These are phyloP conservation scores for Mechanitis mazaeus DNA, from an alignment of 2,888 invertebrate species.

Conservation along the genomic window DNA sequence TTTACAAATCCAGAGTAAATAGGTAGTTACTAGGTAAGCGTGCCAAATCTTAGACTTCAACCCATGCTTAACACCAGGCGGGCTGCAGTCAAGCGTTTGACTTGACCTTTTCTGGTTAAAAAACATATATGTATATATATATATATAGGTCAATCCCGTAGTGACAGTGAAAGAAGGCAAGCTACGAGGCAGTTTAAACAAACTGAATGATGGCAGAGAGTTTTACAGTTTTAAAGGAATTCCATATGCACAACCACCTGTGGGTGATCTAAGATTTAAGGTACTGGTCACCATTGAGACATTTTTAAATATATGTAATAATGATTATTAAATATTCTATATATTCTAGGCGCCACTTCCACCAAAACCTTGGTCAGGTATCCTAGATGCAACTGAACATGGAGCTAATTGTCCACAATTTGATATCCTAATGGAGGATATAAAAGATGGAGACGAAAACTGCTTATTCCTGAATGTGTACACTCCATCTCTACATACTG, in stretches of 20 bases:
- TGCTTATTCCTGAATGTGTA: slow-evolving; percentile 52
- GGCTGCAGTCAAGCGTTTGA: too few species aligned
- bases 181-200: slow-evolving; percentile 36
- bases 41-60: too few species aligned
- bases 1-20: too few species aligned
- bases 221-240: slow-evolving; percentile 62
- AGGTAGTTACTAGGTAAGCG: too few species aligned
- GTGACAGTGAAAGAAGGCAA: slow-evolving; percentile 40
- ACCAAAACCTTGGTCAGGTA: slow-evolving; percentile 42
- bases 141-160: slow-evolving; percentile 13
- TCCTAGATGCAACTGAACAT: slow-evolving; percentile 43
- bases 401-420: slow-evolving; percentile 46
- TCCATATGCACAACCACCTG: slow-evolving; percentile 69
- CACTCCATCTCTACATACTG: slow-evolving; percentile 34
- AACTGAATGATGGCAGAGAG: slow-evolving; percentile 37
- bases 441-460: slow-evolving; percentile 43
- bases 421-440: slow-evolving; percentile 31
- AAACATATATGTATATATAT: not conserved
- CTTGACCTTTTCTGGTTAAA: too few species aligned
- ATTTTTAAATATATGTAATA: not conserved
- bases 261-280: slow-evolving; percentile 67
- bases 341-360: slow-evolving; percentile 46
- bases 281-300: slow-evolving; percentile 37
- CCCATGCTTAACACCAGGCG: too few species aligned
- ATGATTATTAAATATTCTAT: too few species aligned